Conservation (phyloP, 1,140 invertebrate genomes). For the Arctopsyche grandis region DNA sequence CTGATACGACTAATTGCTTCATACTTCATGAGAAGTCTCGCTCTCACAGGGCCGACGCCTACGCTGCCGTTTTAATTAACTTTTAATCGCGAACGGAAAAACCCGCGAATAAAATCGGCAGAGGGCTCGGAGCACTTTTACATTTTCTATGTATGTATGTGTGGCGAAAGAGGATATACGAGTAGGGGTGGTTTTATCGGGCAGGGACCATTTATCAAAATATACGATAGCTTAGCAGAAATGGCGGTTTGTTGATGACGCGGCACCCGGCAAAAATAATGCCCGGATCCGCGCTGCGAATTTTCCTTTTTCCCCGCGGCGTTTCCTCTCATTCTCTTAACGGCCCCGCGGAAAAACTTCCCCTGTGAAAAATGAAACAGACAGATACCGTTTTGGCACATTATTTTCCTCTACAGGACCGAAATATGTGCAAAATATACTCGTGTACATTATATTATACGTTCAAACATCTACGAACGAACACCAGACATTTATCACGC, state of each 20-base stretch:
- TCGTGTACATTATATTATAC: no score
- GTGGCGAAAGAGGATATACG: no score
- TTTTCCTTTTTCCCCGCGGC: constrained; percentile 24
- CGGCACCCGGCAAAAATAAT: constrained; percentile 33
- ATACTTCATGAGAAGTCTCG: no score
- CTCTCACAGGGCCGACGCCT: not conserved
- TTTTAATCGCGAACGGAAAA: constrained; percentile 21
- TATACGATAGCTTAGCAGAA: constrained; percentile 37
- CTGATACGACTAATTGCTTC: not conserved
- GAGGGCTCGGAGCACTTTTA: no score
- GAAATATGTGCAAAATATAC: no score
- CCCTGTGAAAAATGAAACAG: constrained; percentile 19
- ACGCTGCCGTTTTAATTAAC: constrained; percentile 19
- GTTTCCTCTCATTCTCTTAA: not conserved
- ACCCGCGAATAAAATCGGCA: not conserved
- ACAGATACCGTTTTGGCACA: not conserved
- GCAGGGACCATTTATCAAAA: constrained; percentile 33
- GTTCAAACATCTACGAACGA: no score
- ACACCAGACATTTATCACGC: no score
- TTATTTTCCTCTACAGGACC: constrained; percentile 9
- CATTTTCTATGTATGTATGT: not conserved
- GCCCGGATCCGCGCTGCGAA: not conserved
- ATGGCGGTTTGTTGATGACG: constrained; percentile 40
- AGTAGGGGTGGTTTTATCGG: constrained; percentile 17
- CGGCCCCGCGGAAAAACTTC: constrained; percentile 13